Evolutionary conservation across 2,113 vertebrate genomes (phyloP).

Genomic region (Mirza zaza): DNA sequence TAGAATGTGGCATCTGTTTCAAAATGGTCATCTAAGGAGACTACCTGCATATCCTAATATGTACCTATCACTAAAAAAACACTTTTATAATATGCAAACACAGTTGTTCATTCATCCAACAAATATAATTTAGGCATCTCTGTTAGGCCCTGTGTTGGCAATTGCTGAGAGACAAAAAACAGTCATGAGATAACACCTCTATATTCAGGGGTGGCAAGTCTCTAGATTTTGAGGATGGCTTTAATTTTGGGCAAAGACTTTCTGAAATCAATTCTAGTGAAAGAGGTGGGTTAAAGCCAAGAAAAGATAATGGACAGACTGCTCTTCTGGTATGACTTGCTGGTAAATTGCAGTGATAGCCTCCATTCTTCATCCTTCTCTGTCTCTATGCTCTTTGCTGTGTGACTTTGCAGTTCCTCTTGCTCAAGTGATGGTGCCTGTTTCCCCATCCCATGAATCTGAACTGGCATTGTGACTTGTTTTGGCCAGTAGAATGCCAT

Average conservation of each 20-base stretch:
- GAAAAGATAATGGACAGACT: not conserved
- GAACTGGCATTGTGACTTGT: not conserved
- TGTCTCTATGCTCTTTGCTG: not conserved
- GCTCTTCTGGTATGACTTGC: not conserved
- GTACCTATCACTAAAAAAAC: not conserved
- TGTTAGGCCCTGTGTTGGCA: not conserved
- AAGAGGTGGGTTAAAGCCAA: not conserved
- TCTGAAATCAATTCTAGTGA: not conserved
- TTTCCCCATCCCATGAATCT: not conserved
- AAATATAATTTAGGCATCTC: not conserved
- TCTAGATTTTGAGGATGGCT: not conserved
- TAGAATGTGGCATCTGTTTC: not conserved
- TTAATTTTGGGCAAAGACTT: conserved; percentile 3
- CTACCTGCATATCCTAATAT: not conserved
- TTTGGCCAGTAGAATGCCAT: not conserved
- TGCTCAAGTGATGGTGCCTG: not conserved
- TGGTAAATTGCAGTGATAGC: not conserved
- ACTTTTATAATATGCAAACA: not conserved
- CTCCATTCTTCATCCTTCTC: not conserved
- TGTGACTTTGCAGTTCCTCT: not conserved
- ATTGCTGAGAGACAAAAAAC: not conserved
- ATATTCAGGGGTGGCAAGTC: not conserved
- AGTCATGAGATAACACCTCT: not conserved
- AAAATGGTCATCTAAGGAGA: not conserved
- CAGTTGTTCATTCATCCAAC: not conserved